These are phyloP conservation scores for Garrulus glandarius DNA, from an alignment of 2,797 vertebrate species.

Conservation along the genomic window DNA sequence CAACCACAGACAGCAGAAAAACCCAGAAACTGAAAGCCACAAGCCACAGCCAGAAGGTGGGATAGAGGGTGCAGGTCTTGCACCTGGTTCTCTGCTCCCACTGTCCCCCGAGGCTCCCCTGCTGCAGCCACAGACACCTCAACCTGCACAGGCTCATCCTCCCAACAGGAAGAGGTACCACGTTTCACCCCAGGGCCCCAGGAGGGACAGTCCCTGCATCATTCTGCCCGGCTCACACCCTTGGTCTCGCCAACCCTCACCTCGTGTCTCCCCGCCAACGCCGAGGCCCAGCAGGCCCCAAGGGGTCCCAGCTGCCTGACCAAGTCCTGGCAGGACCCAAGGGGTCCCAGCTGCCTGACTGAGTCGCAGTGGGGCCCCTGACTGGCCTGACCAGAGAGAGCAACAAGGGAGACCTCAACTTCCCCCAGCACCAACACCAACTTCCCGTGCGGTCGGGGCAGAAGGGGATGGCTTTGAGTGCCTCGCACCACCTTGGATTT, in stretches of 20 bases:
- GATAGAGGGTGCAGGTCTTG: background rate
- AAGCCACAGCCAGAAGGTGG: background rate
- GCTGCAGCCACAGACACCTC: background rate
- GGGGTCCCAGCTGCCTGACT: background rate
- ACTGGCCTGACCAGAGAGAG: background rate
- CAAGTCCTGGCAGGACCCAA: background rate
- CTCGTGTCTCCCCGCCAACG: rapidly evolving
- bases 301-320: background rate
- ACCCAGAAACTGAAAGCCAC: background rate
- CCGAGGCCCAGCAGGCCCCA: rapidly evolving
- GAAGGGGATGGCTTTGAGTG: background rate
- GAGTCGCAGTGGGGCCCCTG: background rate
- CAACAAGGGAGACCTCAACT: background rate
- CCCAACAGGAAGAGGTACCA: rapidly evolving
- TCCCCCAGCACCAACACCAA: rapidly evolving
- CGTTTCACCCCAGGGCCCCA: rapidly evolving
- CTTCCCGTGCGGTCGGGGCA: rapidly evolving
- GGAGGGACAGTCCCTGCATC: rapidly evolving
- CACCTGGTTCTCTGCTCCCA: background rate
- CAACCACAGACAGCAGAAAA: background rate
- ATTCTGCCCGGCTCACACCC: rapidly evolving
- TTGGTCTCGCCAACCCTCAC: rapidly evolving
- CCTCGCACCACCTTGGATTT: background rate
- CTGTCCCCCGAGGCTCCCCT: background rate
- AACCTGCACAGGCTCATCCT: background rate